Conservation (phyloP, 2,888 invertebrate species). For the Macrophya alboannulata region DNA sequence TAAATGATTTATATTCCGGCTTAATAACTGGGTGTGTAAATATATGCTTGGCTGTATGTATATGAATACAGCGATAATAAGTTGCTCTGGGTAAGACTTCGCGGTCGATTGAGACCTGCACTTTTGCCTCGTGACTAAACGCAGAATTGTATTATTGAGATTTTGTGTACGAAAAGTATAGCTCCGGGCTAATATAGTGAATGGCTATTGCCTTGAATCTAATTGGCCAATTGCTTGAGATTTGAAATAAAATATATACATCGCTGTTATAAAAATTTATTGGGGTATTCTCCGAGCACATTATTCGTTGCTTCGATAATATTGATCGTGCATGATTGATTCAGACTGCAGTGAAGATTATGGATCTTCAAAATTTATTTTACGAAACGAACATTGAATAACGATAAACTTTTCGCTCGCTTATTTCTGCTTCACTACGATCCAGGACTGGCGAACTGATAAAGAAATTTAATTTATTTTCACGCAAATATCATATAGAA, state of each 20-base stretch:
- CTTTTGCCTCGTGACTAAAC: neutral
- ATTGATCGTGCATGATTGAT: neutral
- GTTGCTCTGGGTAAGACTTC: neutral
- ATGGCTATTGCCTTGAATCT: slow-evolving; percentile 32
- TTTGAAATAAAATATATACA: neutral
- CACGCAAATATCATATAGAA: neutral
- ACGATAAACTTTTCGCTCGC: neutral
- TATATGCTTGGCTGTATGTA: neutral
- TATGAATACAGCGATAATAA: neutral
- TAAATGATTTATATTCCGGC: slow-evolving; percentile 38
- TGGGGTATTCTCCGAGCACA: too few relatives aligned
- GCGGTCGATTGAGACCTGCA: neutral
- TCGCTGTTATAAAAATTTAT: neutral
- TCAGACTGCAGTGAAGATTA: neutral
- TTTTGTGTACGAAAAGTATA: slow-evolving; percentile 17
- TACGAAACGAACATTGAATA: neutral
- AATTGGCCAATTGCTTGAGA: slow-evolving; percentile 36
- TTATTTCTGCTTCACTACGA: neutral
- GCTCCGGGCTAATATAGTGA: slow-evolving; percentile 15
- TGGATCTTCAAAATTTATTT: neutral
- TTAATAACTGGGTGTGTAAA: slow-evolving; percentile 24
- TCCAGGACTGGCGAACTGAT: neutral
- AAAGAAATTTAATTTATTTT: neutral
- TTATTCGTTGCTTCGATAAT: neutral
- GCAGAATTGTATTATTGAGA: slow-evolving; percentile 28